A percentile compares a stretch with the other conserved stretches of the same genome.
These are phyloP conservation scores for Boloria selene DNA, from an alignment of 2,888 invertebrate species.

Conservation along the genomic window DNA sequence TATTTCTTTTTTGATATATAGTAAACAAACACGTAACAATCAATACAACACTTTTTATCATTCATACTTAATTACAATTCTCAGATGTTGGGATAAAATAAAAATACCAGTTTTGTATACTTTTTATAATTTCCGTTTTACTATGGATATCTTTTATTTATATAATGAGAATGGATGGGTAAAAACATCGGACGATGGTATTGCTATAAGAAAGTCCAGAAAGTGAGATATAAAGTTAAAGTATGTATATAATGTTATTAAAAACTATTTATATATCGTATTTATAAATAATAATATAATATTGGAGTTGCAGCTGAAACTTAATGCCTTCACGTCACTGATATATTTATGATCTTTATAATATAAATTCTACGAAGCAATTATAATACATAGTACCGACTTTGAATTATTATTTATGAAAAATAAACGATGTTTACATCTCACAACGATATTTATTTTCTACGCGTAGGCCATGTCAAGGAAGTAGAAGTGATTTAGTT, in stretches of 20 bases:
- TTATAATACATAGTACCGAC: conserved; percentile 32
- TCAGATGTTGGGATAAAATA: too few species aligned
- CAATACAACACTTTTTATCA: too few species aligned
- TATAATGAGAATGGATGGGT: conserved; percentile 14
- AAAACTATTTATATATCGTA: conserved; percentile 24
- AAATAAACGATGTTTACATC: neutral
- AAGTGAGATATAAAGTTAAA: conserved; percentile 52
- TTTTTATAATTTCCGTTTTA: too few species aligned
- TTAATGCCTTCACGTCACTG: conserved; percentile 51
- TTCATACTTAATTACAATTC: too few species aligned
- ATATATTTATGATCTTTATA: conserved; percentile 46
- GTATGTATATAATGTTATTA: conserved; percentile 26
- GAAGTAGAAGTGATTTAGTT: conserved; percentile 18
- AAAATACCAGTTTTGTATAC: too few species aligned
- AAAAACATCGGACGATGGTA: conserved; percentile 42
- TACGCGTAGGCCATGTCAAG: neutral
- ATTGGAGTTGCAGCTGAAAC: conserved; percentile 53
- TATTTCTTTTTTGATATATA: too few species aligned
- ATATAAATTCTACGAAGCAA: conserved; percentile 21
- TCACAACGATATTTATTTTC: neutral
- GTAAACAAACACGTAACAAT: too few species aligned
- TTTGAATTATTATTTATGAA: conserved; percentile 9
- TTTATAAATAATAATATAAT: conserved; percentile 34
- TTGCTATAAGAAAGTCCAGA: conserved; percentile 58
- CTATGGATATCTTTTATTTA: neutral